Percentiles rank a stretch among this genome's conserved stretches.
Evolutionary conservation across 2,113 vertebrate species (phyloP).

Genomic region (Dipodomys ordii): DNA sequence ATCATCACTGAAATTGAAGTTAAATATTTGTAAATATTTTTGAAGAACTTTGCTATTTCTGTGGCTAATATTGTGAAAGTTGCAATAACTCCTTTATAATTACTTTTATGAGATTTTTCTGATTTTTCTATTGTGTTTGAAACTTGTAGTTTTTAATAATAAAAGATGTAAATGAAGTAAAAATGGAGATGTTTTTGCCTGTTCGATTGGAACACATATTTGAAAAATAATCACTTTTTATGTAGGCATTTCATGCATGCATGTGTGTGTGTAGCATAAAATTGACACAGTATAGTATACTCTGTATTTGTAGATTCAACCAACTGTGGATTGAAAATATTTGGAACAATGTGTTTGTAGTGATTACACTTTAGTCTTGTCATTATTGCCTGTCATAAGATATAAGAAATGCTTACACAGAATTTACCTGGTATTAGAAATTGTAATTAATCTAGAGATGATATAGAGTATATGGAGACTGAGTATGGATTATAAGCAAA

Average conservation of each 20-base stretch:
- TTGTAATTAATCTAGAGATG: neutral
- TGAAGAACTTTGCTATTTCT: conserved; percentile 27
- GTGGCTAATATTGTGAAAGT: neutral
- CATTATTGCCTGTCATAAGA: neutral
- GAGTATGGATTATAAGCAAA: neutral
- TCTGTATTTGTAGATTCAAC: neutral
- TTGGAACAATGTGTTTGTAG: neutral
- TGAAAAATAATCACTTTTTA: neutral
- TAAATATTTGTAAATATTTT: conserved; percentile 46
- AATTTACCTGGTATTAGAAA: neutral
- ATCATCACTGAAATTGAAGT: conserved; percentile 16
- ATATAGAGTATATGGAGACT: neutral
- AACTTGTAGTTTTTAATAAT: conserved; percentile 4
- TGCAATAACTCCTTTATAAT: neutral
- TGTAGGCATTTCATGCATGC: neutral
- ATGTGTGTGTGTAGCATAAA: neutral
- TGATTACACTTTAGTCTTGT: neutral
- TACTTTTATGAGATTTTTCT: conserved; percentile 3
- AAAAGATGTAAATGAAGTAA: neutral
- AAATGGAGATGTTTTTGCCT: neutral
- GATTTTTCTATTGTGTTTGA: neutral
- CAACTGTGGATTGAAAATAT: neutral
- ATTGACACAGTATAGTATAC: neutral
- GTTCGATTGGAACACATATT: neutral
- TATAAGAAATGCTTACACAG: neutral